Evolutionary conservation across 1,140 invertebrate genomes (phyloP), one percentile per base, ranked within the genome.

Genomic region (Bombus impatiens): DNA sequence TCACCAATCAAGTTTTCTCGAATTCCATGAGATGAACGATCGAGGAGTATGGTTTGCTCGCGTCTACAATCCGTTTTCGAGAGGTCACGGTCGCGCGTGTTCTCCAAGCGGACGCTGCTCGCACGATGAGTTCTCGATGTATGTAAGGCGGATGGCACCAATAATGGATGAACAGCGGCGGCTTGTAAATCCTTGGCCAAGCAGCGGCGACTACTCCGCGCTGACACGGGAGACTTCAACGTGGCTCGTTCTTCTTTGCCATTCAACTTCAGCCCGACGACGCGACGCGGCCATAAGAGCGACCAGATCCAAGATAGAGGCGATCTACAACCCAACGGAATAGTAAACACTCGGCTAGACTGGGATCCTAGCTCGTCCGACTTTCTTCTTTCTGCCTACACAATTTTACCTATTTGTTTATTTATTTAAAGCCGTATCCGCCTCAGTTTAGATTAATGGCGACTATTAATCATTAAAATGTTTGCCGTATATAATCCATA

Each of bases 231-330:
- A 71, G 82, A 87, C 80, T 87, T 87, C 88, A 82, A 71, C 85
- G 86, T 79, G 68, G 85, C 85, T 89, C 87, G 76, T 91, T 80
- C 81, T 79, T 86, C 84, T 89, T 86, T 88, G 84, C 88, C 89
- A 89, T 91, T 91, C 86, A 85, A 82, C 78, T 80, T 86, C 75
- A 83, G 84, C 47, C 18, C 47, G 47, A 53, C 47, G 47, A 53
- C 47, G 47, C 47, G 47, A 53, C 47, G 47, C 47, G 47, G 18
- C 47, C 47, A 53, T 53, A 84, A 90, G 91, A 89, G 87, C 89
- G 91, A 93, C 88, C 88, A 94, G 93, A 94, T 94, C 89, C 87
- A 90, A 93, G 92, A 94, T 93, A 94, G 92, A 91, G 87, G 88
- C 92, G 90, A 93, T 94, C 89, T 93, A 93, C 91, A 93, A 88